Evolutionary conservation across 2,113 vertebrate species (phyloP), one percentile per base, ranked within the genome.

Genomic region (Trinectes maculatus): DNA sequence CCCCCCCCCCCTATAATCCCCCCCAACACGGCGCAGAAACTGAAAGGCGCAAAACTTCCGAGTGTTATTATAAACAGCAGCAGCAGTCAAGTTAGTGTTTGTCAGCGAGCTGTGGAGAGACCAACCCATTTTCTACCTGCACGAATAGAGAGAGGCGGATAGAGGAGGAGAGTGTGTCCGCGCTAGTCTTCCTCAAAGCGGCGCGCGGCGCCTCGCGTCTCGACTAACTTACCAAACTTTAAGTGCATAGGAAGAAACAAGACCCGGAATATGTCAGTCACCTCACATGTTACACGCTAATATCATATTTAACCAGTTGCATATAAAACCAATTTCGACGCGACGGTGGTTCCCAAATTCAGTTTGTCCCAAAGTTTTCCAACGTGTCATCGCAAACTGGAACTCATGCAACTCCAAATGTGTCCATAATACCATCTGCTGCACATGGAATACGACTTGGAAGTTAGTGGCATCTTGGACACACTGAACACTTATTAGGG

Each of bases 51-150:
- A 21, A 28, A 15, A 6, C 34, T 48, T 12, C 58, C 16, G 39
- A 39, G 52, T 62, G 13, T 31, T 22, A 40, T 47, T 7, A 10
- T 43, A 36, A 58, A 74, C 42, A 26, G 22, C 46, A 31, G 29
- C 54, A 34, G 22, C 34, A 81, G 42, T 26, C 8, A 36, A 15
- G 36, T 37, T 2, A 15, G 36, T 37, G 36, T 37, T 2, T 37
- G 12, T 37, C 25, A 18, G 26, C 3, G 3, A 40, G 51, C 52
- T 56, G 22, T 55, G 53, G 29, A 75, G 21, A 74, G 29, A 83
- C 75, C 87, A 76, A 33, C 60, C 61, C 74, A 54, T 61, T 46
- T 56, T 74, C 37, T 79, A 87, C 83, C 85, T 89, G 83, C 44
- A 47, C 56, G 34, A 22, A 25, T 12, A 65, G 34, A 28, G 29